phyloP scores from a whole-genome alignment of 2,113 vertebrate species.

The Jaculus jaculus region DNA sequence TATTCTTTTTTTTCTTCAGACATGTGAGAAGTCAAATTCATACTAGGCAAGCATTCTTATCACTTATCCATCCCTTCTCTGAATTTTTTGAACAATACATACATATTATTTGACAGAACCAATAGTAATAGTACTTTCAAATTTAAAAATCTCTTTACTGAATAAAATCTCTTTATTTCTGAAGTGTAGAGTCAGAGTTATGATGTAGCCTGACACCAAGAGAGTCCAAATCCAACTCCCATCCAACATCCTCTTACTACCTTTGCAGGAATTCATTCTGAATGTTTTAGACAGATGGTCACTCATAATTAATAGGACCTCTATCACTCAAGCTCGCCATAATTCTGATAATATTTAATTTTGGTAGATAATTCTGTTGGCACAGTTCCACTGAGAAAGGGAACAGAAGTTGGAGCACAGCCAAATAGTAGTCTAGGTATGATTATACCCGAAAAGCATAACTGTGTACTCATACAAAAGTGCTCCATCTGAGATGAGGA shows the following conservation, averaged over 20 bases:
- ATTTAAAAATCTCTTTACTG: neutral
- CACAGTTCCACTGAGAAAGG: neutral
- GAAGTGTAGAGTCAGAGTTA: neutral
- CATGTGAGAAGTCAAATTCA: neutral
- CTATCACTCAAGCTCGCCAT: slow-evolving; percentile 5
- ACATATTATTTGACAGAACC: neutral
- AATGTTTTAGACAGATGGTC: slow-evolving; percentile 11
- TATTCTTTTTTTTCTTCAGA: neutral
- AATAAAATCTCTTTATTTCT: neutral
- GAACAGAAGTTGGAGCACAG: neutral
- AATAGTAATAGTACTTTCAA: neutral
- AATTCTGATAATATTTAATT: neutral
- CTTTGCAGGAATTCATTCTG: neutral
- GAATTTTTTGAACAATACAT: neutral
- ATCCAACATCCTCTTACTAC: neutral
- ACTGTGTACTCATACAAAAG: neutral
- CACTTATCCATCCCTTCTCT: neutral
- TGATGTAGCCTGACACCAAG: neutral
- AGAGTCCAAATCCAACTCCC: neutral
- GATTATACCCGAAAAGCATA: neutral
- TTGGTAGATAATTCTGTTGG: slow-evolving; percentile 22
- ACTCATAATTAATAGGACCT: slow-evolving; percentile 7
- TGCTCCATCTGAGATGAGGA: neutral
- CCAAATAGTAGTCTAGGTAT: neutral
- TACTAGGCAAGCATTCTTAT: neutral